Percentiles rank a stretch among this genome's conserved stretches.
These are phyloP conservation scores for Diadema setosum DNA, from an alignment of 35 echinoderm and acorn worm genomes.

Conservation along the genomic window DNA sequence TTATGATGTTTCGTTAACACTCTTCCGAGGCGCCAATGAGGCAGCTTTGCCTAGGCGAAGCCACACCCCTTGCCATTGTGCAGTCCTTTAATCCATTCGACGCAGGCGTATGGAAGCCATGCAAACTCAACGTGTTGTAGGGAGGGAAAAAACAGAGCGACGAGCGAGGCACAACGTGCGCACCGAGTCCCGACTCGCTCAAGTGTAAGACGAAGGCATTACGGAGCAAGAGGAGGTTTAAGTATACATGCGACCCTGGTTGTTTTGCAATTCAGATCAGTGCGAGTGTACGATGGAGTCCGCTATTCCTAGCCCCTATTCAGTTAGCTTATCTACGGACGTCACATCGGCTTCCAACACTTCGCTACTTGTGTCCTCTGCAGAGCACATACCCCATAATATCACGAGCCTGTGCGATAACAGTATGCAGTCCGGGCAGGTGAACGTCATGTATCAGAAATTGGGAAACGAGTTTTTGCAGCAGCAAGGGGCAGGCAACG, in stretches of 20 bases:
- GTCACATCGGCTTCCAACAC: constrained; percentile 22
- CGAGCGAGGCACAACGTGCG: background rate
- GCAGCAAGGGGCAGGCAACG: constrained; percentile 56
- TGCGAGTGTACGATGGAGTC: constrained; percentile 17
- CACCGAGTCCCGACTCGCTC: no score
- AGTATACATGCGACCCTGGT: constrained; percentile 32
- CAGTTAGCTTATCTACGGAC: constrained; percentile 23
- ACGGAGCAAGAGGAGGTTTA: constrained; percentile 12
- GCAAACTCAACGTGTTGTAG: background rate
- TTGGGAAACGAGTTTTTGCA: constrained; percentile 84
- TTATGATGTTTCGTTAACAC: background rate
- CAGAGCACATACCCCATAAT: constrained; percentile 34
- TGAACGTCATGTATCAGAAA: constrained; percentile 99
- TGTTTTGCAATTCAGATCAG: constrained; percentile 98
- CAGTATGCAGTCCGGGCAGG: constrained; percentile 74
- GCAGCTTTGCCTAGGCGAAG: background rate
- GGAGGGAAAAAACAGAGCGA: background rate
- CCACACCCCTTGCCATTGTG: background rate
- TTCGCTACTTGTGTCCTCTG: background rate
- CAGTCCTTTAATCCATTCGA: background rate
- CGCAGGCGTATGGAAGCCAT: background rate
- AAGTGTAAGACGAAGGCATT: background rate
- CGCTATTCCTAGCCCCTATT: constrained; percentile 28
- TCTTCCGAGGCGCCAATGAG: background rate
- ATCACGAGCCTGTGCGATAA: constrained; percentile 37